Conservation (phyloP, 2,888 invertebrate genomes). For the Drosophila barbarae region DNA sequence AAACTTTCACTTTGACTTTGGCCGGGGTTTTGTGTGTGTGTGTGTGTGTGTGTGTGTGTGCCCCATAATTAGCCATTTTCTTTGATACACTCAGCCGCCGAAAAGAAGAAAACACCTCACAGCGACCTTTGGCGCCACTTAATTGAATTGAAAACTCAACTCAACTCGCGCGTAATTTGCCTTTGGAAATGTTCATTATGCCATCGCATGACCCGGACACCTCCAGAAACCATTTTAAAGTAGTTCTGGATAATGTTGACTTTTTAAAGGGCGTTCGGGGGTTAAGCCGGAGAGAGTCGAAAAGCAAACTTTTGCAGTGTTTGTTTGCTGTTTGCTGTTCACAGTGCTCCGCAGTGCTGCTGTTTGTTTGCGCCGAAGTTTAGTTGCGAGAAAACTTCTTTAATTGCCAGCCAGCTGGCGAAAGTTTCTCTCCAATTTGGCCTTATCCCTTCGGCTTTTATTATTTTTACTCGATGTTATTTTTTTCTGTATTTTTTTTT, state of each 20-base stretch:
- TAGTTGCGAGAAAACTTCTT: conserved; percentile 57
- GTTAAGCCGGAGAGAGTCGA: not conserved
- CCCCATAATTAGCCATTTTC: conserved; percentile 60
- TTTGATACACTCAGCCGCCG: conserved; percentile 53
- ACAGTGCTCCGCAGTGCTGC: conserved; percentile 16
- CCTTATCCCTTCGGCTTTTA: conserved; percentile 30
- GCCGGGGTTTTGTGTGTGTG: conserved; percentile 15
- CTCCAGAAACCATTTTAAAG: conserved; percentile 16
- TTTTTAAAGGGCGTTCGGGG: conserved; percentile 5
- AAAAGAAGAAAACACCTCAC: conserved; percentile 9
- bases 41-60: not conserved
- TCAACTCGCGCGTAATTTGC: conserved; percentile 66
- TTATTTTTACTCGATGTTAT: conserved; percentile 14
- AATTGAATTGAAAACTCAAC: conserved; percentile 67
- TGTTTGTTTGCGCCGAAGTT: conserved; percentile 37
- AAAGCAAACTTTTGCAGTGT: conserved; percentile 39
- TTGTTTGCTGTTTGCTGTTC: conserved; percentile 32
- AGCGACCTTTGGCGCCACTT: conserved; percentile 56
- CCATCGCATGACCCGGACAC: conserved; percentile 25
- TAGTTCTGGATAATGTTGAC: conserved; percentile 40
- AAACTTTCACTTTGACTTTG: conserved; percentile 16
- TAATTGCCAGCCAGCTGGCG: conserved; percentile 66
- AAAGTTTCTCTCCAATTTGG: conserved; percentile 50
- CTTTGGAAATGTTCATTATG: conserved; percentile 61
- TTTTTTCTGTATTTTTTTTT: not conserved